Conservation (phyloP, 1,140 invertebrate species). For the Spodoptera litura region DNA sequence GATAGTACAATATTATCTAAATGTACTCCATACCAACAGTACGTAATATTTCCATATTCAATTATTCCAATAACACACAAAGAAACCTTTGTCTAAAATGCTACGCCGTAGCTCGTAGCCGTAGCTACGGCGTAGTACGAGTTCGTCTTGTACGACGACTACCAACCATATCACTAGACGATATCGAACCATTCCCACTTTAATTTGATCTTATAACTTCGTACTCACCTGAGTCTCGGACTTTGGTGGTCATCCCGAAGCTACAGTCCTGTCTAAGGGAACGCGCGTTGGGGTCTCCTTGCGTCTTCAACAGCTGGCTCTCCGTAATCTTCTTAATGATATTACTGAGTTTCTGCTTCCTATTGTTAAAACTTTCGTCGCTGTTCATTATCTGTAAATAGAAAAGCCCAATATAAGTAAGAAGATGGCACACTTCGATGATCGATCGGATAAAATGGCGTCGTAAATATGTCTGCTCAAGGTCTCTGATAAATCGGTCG, state of each 20-base stretch:
- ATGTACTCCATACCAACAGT: too few relatives aligned
- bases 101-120: too few relatives aligned
- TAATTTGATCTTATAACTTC: too few relatives aligned
- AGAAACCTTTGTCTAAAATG: too few relatives aligned
- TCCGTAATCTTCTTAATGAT: conserved; percentile 19
- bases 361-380: neutral
- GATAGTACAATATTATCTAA: too few relatives aligned
- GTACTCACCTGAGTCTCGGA: neutral
- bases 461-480: neutral
- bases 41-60: too few relatives aligned
- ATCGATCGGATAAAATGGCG: neutral
- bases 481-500: neutral
- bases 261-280: neutral
- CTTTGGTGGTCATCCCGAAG: conserved; percentile 3
- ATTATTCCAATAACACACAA: too few relatives aligned
- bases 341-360: conserved; percentile 7
- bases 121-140: too few relatives aligned
- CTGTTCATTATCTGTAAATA: neutral
- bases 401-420: neutral
- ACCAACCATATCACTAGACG: too few relatives aligned
- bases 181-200: too few relatives aligned
- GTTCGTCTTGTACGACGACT: too few relatives aligned
- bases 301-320: conserved; percentile 2
- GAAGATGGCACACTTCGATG: neutral
- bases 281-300: neutral